Conservation (phyloP, 2,797 vertebrate species). For the Pseudochromis fuscus region DNA sequence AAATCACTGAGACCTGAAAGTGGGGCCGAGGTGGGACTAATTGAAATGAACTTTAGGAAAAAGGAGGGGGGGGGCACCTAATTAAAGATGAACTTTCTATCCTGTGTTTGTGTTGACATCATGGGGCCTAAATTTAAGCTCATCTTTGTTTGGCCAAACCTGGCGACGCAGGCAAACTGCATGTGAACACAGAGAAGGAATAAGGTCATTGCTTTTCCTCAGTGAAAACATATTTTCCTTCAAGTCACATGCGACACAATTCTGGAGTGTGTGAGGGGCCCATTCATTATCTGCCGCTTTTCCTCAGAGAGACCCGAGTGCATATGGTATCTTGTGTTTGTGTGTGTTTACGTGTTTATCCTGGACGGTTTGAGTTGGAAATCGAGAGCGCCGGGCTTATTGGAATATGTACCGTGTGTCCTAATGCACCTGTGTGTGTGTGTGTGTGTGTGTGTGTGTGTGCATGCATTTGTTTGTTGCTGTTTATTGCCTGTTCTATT, state of each 20-base stretch:
- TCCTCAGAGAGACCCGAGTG: slow-evolving; percentile 53
- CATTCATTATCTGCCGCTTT: slow-evolving; percentile 73
- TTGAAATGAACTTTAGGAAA: slow-evolving; percentile 94
- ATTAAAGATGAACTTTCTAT: slow-evolving; percentile 87
- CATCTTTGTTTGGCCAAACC: slow-evolving; percentile 72
- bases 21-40: slow-evolving; percentile 89
- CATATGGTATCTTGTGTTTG: slow-evolving; percentile 57
- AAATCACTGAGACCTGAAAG: slow-evolving; percentile 86
- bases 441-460: background rate
- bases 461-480: slow-evolving; percentile 62
- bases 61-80: slow-evolving; percentile 87
- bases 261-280: slow-evolving; percentile 66
- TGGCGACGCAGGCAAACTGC: slow-evolving; percentile 67
- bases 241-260: slow-evolving; percentile 72
- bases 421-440: slow-evolving; percentile 51
- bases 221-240: slow-evolving; percentile 79
- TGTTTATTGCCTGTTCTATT: slow-evolving; percentile 73
- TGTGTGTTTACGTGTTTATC: slow-evolving; percentile 66
- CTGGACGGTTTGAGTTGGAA: slow-evolving; percentile 37
- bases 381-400: slow-evolving; percentile 27
- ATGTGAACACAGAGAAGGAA: slow-evolving; percentile 68
- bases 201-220: slow-evolving; percentile 80
- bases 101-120: slow-evolving; percentile 83
- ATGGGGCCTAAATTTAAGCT: slow-evolving; percentile 82
- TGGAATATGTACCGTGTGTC: slow-evolving; percentile 44